Percentiles rank a stretch among this genome's conserved stretches.
phyloP scores from a whole-genome alignment of 37 sponge, comb jelly and placozoan genomes.

The Beroe ovata region DNA sequence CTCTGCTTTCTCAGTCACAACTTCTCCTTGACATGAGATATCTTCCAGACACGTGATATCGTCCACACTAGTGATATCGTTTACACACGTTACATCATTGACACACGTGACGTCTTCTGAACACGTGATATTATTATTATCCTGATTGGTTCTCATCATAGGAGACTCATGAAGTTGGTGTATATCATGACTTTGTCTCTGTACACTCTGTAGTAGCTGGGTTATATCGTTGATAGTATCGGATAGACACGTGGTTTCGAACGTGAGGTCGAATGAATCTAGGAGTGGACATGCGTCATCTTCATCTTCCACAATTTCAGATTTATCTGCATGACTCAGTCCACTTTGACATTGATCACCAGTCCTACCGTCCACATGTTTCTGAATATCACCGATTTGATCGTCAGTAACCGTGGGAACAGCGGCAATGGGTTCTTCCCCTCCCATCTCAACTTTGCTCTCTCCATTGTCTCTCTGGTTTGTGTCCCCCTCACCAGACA shows the following conservation, averaged over 20 bases:
- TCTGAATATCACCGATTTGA: background rate
- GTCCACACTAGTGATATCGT: no score
- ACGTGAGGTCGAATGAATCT: constrained; percentile 36
- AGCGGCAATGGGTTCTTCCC: background rate
- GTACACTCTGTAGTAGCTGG: constrained; percentile 5
- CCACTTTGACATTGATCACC: no score
- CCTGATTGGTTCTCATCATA: no score
- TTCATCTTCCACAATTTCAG: background rate
- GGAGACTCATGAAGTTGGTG: no score
- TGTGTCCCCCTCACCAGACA: background rate
- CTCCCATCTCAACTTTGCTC: background rate
- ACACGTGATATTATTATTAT: no score
- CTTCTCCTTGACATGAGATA: no score
- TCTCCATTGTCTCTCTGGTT: background rate
- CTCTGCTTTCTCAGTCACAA: no score
- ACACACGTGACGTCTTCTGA: no score
- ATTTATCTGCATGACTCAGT: background rate
- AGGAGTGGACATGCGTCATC: background rate
- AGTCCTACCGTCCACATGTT: no score
- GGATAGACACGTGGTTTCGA: constrained; percentile 38
- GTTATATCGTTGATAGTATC: constrained; percentile 43
- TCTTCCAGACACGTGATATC: no score
- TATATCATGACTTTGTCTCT: constrained; percentile 35
- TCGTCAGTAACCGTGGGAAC: background rate
- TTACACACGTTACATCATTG: no score